A percentile compares a stretch with the other conserved stretches of the same genome.
These are phyloP conservation scores for Brachynemurus nebulosus DNA, from an alignment of 2,888 invertebrate genomes.

Conservation along the genomic window DNA sequence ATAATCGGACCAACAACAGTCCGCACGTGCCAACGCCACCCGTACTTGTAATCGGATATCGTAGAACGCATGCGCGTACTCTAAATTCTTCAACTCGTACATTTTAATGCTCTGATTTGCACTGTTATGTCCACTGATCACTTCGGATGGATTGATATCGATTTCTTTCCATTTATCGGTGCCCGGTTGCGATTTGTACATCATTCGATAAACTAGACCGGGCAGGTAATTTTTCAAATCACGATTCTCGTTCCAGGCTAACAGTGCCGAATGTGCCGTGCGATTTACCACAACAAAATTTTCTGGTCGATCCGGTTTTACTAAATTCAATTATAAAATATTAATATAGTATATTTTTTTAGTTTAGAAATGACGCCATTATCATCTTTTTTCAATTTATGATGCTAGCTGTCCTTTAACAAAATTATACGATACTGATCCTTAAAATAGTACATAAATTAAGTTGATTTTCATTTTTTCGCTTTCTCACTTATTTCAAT, in stretches of 20 bases:
- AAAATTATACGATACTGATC: no score
- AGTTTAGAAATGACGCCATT: no score
- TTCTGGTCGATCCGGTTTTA: slow-evolving; percentile 35
- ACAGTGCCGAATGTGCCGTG: slow-evolving; percentile 33
- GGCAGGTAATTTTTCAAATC: slow-evolving; percentile 36
- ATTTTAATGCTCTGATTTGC: slow-evolving; percentile 10
- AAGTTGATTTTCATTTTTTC: no score
- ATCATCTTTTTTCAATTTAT: no score
- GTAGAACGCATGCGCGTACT: slow-evolving; percentile 54
- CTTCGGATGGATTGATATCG: slow-evolving; percentile 32
- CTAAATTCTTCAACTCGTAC: slow-evolving; percentile 38
- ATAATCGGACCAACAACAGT: slow-evolving; percentile 57
- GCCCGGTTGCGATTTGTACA: slow-evolving; percentile 37
- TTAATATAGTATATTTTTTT: background rate
- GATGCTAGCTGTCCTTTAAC: no score
- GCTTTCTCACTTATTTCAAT: no score
- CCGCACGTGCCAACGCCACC: slow-evolving; percentile 36
- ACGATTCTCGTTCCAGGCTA: slow-evolving; percentile 36
- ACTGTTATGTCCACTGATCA: no score
- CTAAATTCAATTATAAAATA: slow-evolving; percentile 22
- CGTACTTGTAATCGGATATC: slow-evolving; percentile 56
- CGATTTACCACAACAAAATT: slow-evolving; percentile 31
- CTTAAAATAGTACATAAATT: no score
- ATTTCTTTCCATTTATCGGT: no score
- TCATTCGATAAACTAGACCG: slow-evolving; percentile 35